Percentiles rank a stretch among this genome's conserved stretches.
Conservation (phyloP, 2,888 invertebrate genomes). For the Malthinus seriepunctatus region DNA sequence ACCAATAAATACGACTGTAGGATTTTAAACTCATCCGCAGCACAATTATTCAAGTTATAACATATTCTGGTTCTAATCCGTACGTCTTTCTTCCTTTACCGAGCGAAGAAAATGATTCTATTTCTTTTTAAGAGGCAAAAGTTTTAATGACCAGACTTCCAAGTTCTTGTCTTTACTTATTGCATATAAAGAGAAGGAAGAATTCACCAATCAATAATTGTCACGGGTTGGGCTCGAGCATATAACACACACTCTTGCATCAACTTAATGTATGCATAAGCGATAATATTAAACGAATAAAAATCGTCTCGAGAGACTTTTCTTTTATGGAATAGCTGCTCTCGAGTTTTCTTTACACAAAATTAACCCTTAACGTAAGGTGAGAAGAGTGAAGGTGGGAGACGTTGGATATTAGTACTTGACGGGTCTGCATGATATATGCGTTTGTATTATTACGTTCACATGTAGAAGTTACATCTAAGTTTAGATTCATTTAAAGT, state of each 20-base stretch:
- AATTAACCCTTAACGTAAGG: slow-evolving; percentile 30
- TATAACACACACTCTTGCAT: slow-evolving; percentile 24
- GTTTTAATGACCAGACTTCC: slow-evolving; percentile 53
- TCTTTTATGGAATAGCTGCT: neutral
- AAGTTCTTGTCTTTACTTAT: slow-evolving; percentile 50
- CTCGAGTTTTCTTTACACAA: slow-evolving; percentile 19
- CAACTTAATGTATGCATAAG: slow-evolving; percentile 26
- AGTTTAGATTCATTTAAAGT: slow-evolving; percentile 52
- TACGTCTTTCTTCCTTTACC: slow-evolving; percentile 49
- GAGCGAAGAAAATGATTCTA: slow-evolving; percentile 51
- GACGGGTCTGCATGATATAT: slow-evolving; percentile 41
- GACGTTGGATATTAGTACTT: slow-evolving; percentile 37
- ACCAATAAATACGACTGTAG: slow-evolving; percentile 54
- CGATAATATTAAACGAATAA: neutral
- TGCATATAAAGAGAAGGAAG: slow-evolving; percentile 58
- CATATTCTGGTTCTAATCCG: slow-evolving; percentile 54
- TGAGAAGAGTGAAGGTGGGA: slow-evolving; percentile 29
- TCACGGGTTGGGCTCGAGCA: slow-evolving; percentile 56
- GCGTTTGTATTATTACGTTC: slow-evolving; percentile 48
- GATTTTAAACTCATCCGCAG: slow-evolving; percentile 55
- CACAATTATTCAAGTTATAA: slow-evolving; percentile 56
- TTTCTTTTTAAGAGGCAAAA: slow-evolving; percentile 55
- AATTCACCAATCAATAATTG: slow-evolving; percentile 72
- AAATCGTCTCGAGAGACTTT: neutral
- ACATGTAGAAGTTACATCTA: slow-evolving; percentile 51